Evolutionary conservation across 1,140 invertebrate genomes (phyloP).

Genomic region (Agrypnia vestita): DNA sequence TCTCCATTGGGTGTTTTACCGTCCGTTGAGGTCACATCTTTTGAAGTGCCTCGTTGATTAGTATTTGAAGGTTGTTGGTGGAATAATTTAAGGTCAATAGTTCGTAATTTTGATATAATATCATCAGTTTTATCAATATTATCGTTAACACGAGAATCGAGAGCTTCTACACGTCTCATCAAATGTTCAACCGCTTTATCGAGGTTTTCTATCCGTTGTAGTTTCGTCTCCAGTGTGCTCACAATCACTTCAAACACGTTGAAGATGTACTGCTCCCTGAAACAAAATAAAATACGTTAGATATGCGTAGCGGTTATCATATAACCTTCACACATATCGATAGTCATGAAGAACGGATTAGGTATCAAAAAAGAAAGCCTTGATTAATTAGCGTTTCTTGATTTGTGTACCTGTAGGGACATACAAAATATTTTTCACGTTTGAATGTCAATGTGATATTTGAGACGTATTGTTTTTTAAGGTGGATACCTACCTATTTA

Average conservation of each 20-base stretch:
- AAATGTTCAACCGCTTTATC: slow-evolving; percentile 89
- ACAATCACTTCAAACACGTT: slow-evolving; percentile 92
- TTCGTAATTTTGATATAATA: slow-evolving; percentile 82
- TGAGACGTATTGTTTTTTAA: no score
- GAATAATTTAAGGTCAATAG: slow-evolving; percentile 82
- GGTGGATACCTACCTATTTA: no score
- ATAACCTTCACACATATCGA: no score
- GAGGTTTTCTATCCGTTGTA: slow-evolving; percentile 89
- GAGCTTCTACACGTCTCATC: slow-evolving; percentile 85
- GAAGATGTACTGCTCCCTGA: slow-evolving; percentile 90
- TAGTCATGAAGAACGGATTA: no score
- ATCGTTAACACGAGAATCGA: slow-evolving; percentile 85
- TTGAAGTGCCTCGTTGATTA: slow-evolving; percentile 56
- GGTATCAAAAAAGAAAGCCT: no score
- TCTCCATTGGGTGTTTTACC: slow-evolving; percentile 61
- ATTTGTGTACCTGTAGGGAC: no score
- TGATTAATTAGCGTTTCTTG: no score
- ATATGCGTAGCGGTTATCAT: no score
- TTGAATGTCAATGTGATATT: no score
- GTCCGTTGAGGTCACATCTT: slow-evolving; percentile 40
- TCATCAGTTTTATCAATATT: slow-evolving; percentile 89
- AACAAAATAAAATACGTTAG: slow-evolving; percentile 68
- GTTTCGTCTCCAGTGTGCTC: slow-evolving; percentile 88
- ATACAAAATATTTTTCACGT: no score
- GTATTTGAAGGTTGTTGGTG: slow-evolving; percentile 67